Base-by-base conservation (phyloP, 2,797 vertebrate genomes). In the Rousettus madagascariensis region DNA sequence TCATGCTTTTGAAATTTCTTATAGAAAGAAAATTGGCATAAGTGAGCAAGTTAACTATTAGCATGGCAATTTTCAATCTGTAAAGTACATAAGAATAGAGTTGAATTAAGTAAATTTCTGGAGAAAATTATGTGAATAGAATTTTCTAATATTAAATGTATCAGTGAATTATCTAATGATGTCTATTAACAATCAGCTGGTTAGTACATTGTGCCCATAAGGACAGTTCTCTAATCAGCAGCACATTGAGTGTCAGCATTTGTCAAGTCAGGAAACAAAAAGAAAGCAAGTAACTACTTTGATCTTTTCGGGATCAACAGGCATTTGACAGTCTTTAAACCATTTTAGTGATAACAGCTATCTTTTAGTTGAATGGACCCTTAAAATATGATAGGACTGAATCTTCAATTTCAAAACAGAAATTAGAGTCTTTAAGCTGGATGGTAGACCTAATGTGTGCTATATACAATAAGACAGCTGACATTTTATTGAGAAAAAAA, bases 71-170 rank as follows among this genome's bases (percentile, higher is more conserved):
- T 84, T 91, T 88, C 17, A 82, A 24, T 65, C 20, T 69, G 5
- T 28, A 61, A 88, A 57, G 49, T 6, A 57, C 6, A 69, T 63
- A 90, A 82, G 93, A 91, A 9, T 49, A 53, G 26, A 57, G 12
- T 51, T 71, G 30, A 71, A 78, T 91, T 79, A 59, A 86, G 8
- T 84, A 89, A 66, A 38, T 96, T 63, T 94, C n/a, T 8, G 11
- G 13, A 69, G 10, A 9, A 93, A 49, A 84, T 94, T n/a, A 83
- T 3, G 2, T 1, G 22, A 78, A 55, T 83, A 66, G 30, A 77
- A 38, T 61, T 84, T 90, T 55, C 24, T n/a, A 53, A 1, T 68
- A 11, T 84, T 90, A 84, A 90, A 51, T 49, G 30, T 91, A 36
- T 20, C 22, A 59, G 36, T 75, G 28, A 79, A 55, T 94, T 61